Base-by-base conservation (phyloP, 2,113 vertebrate species). In the Pedionomus torquatus region DNA sequence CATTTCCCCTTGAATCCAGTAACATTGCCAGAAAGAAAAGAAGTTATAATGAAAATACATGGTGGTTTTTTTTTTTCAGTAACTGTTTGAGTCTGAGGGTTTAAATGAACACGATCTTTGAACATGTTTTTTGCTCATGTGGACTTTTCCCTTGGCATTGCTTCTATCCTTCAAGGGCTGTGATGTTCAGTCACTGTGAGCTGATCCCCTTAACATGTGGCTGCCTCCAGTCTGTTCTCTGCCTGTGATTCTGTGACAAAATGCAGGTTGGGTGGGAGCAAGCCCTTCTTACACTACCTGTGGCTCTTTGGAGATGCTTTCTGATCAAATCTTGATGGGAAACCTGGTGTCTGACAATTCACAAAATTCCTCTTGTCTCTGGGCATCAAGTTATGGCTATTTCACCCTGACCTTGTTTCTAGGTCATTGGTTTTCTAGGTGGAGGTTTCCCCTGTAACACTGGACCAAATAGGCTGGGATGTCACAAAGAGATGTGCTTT, bases 171-270 rank as follows among this genome's bases (percentile, higher is more conserved):
- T 66, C 1, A 3, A 57, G 35, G 39, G 6, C 52, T 64, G 31
- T 13, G 17, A 7, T 12, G 51, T 11, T 43, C 11, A 10, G 43
- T 17, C 18, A 5, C 13, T 3, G 21, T 5, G 19, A 76, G 41
- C 54, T 20, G 48, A 9, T 78, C 18, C 8, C 28, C 44, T 24
- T 0, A 7, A 39, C 2, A 1, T 0, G 0, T 13, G 49, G 72
- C 46, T 52, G 54, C 11, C 37, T 26, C 54, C 26, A 4, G 8
- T 7, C 31, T 17, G 31, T 3, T 25, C 13, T 39, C 41, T 41
- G 39, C 16, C 52, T 13, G 30, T 39, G 33, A 39, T 18, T 2
- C 54, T 18, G 37, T 7, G 26, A 13, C 19, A 24, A 54, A 30
- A 48, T 0, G 4, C 26, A 10, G 26, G 37, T 17, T 24, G 13